Base-by-base conservation (phyloP, 2,888 invertebrate species). In the Monopis laevigella region DNA sequence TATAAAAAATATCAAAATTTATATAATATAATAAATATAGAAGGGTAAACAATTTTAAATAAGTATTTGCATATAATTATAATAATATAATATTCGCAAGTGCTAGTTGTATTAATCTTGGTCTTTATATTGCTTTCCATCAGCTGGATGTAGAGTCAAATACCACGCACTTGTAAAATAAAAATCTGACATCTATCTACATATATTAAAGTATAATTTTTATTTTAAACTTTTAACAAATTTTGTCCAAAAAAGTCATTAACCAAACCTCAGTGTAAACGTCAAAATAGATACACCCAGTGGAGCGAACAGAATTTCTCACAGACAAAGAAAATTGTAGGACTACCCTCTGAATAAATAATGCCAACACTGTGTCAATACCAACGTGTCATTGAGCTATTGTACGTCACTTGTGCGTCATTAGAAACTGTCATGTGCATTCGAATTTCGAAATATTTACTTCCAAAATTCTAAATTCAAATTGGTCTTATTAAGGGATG, bases 301-400 rank as follows among this genome's bases (percentile, higher is more conserved):
- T 32, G 32, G 32, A 14, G 32, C 32, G 17, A 17, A 16, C 14
- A 5, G 17, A 17, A 32, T 32, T 32, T n/a, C 10, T 5, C 6
- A n/a, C 39, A 38, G 39, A 56, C 58, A 58, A 57, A 58, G 51
- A 47, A 51, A 54, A 50, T 45, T 45, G 55, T 46, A 19, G 11
- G 3, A 36, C 48, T 54, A 58, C 75, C 75, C 77, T 59, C 62
- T 68, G 57, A 63, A 68, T 66, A 75, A 78, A 77, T 68, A 65
- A 53, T 57, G 50, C 43, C 45, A 45, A 56, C 59, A 61, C 59
- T 64, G 56, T 64, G 66, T 72, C 72, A 74, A 73, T 70, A 72
- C 52, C 56, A 59, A 63, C 64, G 66, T 66, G 64, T 69, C 62
- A 63, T 51, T 57, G 53, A 39, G 19, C 29, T 26, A 39, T 43